These are phyloP conservation scores for Paracyclopina nana DNA, from an alignment of 1,140 invertebrate species.

Conservation along the genomic window DNA sequence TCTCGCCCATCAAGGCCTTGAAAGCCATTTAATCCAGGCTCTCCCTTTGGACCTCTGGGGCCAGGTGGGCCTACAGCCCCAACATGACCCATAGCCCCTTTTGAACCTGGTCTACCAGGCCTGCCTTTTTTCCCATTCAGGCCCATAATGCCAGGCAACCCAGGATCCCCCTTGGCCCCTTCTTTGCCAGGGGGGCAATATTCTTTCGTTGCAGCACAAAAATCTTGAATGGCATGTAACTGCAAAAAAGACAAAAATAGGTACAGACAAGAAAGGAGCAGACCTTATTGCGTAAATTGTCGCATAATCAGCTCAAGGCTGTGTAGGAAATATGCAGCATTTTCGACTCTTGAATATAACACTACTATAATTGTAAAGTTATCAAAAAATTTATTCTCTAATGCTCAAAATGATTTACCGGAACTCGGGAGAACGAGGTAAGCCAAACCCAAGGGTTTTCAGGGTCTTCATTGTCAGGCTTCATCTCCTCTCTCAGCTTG, in stretches of 20 bases:
- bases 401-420: constrained; percentile 20
- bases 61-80: constrained; percentile 40
- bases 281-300: constrained; percentile 5
- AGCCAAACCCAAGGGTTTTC: constrained; percentile 22
- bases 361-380: no score
- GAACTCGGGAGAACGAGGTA: constrained; percentile 24
- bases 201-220: constrained; percentile 48
- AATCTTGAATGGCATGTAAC: constrained; percentile 47
- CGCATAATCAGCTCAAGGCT: not conserved
- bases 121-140: constrained; percentile 21
- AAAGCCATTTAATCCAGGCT: constrained; percentile 34
- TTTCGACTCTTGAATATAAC: no score
- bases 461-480: constrained; percentile 4
- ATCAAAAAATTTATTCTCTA: not conserved
- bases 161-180: constrained; percentile 20
- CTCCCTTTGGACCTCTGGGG: constrained; percentile 33
- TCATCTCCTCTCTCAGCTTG: constrained; percentile 17
- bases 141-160: constrained; percentile 21
- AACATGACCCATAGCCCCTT: constrained; percentile 29
- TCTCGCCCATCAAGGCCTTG: constrained; percentile 67
- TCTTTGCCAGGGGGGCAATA: constrained; percentile 36
- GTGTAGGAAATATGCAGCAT: not conserved
- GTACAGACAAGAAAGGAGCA: constrained; percentile 3
- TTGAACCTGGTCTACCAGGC: constrained; percentile 19
- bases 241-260: constrained; percentile 25